These are phyloP conservation scores for Chiroxiphia lanceolata DNA, from an alignment of 2,797 vertebrate genomes.

Conservation along the genomic window DNA sequence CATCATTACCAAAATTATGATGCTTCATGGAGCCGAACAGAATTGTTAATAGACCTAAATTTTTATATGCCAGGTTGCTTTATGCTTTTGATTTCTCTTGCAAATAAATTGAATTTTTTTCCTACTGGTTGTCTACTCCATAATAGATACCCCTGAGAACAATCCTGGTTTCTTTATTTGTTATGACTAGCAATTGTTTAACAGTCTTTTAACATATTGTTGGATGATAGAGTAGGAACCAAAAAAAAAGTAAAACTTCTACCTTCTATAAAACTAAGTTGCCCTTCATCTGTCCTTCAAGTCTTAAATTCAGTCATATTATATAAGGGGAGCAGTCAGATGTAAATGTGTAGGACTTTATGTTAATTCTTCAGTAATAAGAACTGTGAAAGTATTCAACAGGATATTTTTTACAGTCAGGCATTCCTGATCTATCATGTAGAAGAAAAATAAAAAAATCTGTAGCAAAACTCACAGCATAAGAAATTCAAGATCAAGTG, in stretches of 20 bases:
- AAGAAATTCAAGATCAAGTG: background rate
- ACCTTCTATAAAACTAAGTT: background rate
- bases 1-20: conserved; percentile 44
- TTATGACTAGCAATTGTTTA: background rate
- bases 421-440: background rate
- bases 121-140: background rate
- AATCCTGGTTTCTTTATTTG: background rate
- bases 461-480: background rate
- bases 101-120: background rate
- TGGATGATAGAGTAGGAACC: background rate
- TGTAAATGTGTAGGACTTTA: background rate
- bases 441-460: background rate
- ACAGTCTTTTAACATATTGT: background rate
- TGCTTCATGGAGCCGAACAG: conserved; percentile 20
- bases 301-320: background rate
- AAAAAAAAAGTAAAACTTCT: background rate
- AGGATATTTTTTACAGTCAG: background rate
- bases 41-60: conserved; percentile 11
- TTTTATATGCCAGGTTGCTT: background rate
- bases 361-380: background rate
- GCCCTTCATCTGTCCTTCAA: background rate
- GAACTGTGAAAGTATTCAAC: background rate
- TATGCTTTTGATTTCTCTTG: background rate
- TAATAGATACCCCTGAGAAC: background rate
- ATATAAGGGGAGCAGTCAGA: background rate